Evolutionary conservation across 2,888 invertebrate species (phyloP).

Genomic region (Tridacna crocea): DNA sequence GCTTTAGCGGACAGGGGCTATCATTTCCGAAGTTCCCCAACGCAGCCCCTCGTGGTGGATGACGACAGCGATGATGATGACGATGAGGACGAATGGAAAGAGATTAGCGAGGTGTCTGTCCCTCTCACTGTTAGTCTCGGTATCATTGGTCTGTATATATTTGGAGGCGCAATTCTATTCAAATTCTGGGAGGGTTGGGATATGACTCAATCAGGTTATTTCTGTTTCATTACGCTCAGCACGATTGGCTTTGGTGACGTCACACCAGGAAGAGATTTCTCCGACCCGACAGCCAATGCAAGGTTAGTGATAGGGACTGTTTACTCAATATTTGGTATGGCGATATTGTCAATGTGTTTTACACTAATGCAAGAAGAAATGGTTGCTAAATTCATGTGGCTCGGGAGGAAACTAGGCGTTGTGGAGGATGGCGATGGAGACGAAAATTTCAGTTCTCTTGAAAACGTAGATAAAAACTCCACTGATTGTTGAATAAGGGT

Average conservation of each 20-base stretch:
- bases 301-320: slow-evolving; percentile 81
- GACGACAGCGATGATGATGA: slow-evolving; percentile 79
- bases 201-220: slow-evolving; percentile 81
- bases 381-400: slow-evolving; percentile 82
- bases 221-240: slow-evolving; percentile 84
- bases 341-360: slow-evolving; percentile 84
- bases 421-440: slow-evolving; percentile 76
- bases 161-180: slow-evolving; percentile 83
- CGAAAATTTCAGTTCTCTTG: slow-evolving; percentile 2
- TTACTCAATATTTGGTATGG: slow-evolving; percentile 84
- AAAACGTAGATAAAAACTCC: not conserved
- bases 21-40: slow-evolving; percentile 41
- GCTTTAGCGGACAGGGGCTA: slow-evolving; percentile 45
- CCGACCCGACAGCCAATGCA: slow-evolving; percentile 77
- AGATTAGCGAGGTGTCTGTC: slow-evolving; percentile 83
- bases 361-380: slow-evolving; percentile 84
- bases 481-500: slow-evolving; percentile 13
- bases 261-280: slow-evolving; percentile 80
- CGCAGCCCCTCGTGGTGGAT: slow-evolving; percentile 69
- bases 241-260: slow-evolving; percentile 84
- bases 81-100: slow-evolving; percentile 80
- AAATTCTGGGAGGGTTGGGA: slow-evolving; percentile 83
- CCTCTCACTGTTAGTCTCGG: slow-evolving; percentile 83
- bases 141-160: slow-evolving; percentile 75
- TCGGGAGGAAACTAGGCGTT: slow-evolving; percentile 82